phyloP scores from a whole-genome alignment of 2,797 vertebrate species.

The Enteromius treurensis region DNA sequence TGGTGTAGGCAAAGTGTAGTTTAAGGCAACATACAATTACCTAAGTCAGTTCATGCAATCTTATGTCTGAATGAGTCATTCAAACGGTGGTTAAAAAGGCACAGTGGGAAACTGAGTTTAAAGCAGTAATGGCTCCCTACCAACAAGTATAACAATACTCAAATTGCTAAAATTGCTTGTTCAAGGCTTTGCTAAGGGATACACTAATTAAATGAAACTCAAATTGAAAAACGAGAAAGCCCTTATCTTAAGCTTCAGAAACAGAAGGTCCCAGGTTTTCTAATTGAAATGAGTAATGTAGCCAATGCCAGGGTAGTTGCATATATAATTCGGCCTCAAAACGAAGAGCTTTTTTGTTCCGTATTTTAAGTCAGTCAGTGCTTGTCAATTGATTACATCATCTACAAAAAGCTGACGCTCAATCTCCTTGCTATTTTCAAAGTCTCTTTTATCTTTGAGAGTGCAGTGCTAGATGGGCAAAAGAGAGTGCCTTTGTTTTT shows the following conservation, averaged over 20 bases:
- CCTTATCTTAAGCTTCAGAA: conserved; percentile 57
- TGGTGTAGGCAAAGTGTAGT: conserved; percentile 8
- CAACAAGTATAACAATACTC: conserved; percentile 47
- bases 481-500: conserved; percentile 62
- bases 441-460: conserved; percentile 80
- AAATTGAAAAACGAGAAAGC: conserved; percentile 50
- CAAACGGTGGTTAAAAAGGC: conserved; percentile 33
- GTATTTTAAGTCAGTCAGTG: conserved; percentile 68
- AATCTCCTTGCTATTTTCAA: conserved; percentile 70
- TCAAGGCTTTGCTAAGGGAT: conserved; percentile 53
- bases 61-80: conserved; percentile 26
- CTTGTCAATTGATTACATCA: conserved; percentile 77
- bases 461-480: conserved; percentile 41
- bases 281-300: conserved; percentile 61
- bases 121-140: conserved; percentile 39
- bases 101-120: conserved; percentile 30
- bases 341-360: conserved; percentile 56
- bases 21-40: conserved; percentile 30
- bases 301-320: conserved; percentile 47
- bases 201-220: conserved; percentile 67
- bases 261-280: conserved; percentile 61
- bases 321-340: conserved; percentile 61
- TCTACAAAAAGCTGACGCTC: conserved; percentile 69
- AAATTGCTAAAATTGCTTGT: conserved; percentile 57
- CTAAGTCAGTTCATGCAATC: conserved; percentile 18